Base-by-base conservation (phyloP, 2,888 invertebrate genomes). In the Alsophila aescularia region DNA sequence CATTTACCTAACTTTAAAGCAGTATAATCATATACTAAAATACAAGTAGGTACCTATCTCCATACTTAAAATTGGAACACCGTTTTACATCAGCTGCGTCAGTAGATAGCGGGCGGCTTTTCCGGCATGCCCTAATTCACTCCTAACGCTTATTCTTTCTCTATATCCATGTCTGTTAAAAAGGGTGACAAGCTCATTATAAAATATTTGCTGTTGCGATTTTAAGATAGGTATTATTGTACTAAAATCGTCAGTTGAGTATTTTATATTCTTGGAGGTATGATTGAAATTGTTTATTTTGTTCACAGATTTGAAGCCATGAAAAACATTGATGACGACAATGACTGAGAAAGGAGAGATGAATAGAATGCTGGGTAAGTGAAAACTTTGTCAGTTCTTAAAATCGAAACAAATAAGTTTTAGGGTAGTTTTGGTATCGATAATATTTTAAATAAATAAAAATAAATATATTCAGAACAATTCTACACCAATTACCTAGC, bases 331-430 rank as follows among this genome's bases (percentile, higher is more conserved):
- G 83, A 87, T 39, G 85, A 89, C 74, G 87, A 90, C 62, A 59
- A 91, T 90, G 90, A 89, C 87, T 90, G 91, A 91, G 72, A 87
- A 86, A 62, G 79, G 79, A 54, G 90, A 91, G 75, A 61, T 83
- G 43, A 90, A 89, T 70, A 90, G 90, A 70, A 90, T 91, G 91
- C 75, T 90, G 83, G 91, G 91, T 90, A 60, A 88, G 90, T 85
- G 2, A 37, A n/a, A 2, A n/a, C 8, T n/a, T 29, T n/a, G n/a
- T 3, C 1, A 12, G n/a, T 29, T 29, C n/a, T 29, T 29, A n/a
- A 3, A 10, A 29, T 1, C 29, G 8, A 2, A 24, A 24, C 8
- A 8, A 7, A 1, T 7, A 24, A 24, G 7, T 24, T 18, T 24
- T 8, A 8, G 7, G 24, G 5, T 6, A 5, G 5, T 1, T 18